Percentiles rank a stretch among this genome's conserved stretches.
phyloP scores from a whole-genome alignment of 1,140 invertebrate genomes.

The Heliothis subflexa region DNA sequence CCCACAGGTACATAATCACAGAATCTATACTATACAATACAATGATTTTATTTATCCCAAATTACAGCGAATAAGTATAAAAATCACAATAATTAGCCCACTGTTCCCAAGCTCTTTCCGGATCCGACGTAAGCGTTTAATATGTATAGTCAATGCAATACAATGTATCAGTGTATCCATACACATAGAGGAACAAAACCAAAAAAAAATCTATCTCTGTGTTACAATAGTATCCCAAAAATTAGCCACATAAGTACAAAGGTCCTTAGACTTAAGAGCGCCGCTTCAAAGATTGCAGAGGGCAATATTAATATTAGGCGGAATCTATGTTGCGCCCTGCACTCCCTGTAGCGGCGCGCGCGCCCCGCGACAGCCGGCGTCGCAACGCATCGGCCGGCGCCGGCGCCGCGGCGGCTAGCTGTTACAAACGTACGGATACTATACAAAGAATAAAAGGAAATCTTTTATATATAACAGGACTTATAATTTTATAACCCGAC shows the following conservation, averaged over 20 bases:
- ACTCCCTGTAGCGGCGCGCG: conserved; percentile 76
- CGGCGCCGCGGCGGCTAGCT: conserved; percentile 63
- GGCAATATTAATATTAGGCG: conserved; percentile 83
- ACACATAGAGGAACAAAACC: conserved; percentile 87
- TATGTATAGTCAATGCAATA: conserved; percentile 71
- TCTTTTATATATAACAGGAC: conserved; percentile 77
- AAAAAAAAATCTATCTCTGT: conserved; percentile 84
- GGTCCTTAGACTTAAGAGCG: conserved; percentile 69
- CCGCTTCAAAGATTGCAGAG: conserved; percentile 82
- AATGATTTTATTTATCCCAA: conserved; percentile 71
- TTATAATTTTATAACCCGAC: conserved; percentile 63
- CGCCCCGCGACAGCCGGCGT: conserved; percentile 28
- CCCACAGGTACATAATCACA: conserved; percentile 84
- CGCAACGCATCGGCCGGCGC: conserved; percentile 47
- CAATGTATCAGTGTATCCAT: conserved; percentile 59
- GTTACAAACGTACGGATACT: conserved; percentile 74
- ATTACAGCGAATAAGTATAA: conserved; percentile 79
- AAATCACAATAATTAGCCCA: conserved; percentile 81
- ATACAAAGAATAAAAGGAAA: conserved; percentile 73
- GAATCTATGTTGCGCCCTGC: conserved; percentile 81
- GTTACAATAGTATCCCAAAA: conserved; percentile 80
- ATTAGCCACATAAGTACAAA: conserved; percentile 79
- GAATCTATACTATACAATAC: conserved; percentile 68
- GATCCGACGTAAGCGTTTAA: conserved; percentile 74
- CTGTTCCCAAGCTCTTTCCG: conserved; percentile 71